Evolutionary conservation across 2,888 invertebrate species (phyloP).

Genomic region (Eupeodes luniger): DNA sequence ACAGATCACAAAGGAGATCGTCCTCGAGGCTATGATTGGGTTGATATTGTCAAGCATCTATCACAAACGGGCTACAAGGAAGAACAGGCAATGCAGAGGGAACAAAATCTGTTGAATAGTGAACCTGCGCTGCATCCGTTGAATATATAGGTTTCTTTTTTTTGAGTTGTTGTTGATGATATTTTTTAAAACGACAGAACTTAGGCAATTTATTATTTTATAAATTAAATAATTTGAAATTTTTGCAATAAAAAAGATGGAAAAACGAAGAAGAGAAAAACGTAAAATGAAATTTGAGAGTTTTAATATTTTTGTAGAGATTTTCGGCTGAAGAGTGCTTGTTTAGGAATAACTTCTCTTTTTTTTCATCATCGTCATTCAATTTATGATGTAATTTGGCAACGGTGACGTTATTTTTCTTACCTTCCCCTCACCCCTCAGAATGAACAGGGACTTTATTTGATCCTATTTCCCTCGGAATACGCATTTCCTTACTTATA

Average conservation of each 20-base stretch:
- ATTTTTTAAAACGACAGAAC: not conserved
- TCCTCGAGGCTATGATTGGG: conserved; percentile 97
- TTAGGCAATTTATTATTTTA: conserved; percentile 55
- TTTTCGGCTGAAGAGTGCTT: too few species aligned
- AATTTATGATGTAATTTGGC: too few species aligned
- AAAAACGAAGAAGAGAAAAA: not conserved
- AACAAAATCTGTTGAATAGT: conserved; percentile 33
- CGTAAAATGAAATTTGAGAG: too few species aligned
- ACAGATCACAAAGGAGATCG: conserved; percentile 93
- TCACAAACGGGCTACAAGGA: conserved; percentile 88
- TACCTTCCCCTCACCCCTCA: too few species aligned
- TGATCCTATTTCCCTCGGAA: too few species aligned
- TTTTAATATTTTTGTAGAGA: too few species aligned
- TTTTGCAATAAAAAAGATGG: conserved; percentile 64
- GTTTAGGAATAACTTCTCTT: too few species aligned
- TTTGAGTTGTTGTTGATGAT: not conserved
- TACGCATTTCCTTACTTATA: too few species aligned
- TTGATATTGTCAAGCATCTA: conserved; percentile 97
- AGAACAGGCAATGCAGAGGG: conserved; percentile 72
- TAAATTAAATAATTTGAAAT: conserved; percentile 27
- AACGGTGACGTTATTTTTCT: too few species aligned
- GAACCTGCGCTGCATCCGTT: conserved; percentile 78
- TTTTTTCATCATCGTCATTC: too few species aligned
- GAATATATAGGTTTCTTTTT: conserved; percentile 77
- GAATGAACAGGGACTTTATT: too few species aligned